phyloP scores from a whole-genome alignment of 2,113 vertebrate species.

The Eonycteris spelaea region DNA sequence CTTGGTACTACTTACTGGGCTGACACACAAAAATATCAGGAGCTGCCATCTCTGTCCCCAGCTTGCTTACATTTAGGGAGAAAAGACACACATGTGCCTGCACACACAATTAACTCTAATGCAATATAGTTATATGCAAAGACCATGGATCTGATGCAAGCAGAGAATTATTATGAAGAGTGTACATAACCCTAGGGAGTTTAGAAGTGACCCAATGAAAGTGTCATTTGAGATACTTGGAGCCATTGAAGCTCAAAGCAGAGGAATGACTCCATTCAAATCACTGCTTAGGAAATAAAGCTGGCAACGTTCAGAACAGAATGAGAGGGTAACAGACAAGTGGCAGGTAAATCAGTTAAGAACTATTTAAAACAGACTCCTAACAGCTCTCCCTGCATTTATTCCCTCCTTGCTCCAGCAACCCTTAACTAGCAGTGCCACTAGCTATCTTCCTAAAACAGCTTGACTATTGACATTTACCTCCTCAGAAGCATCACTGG shows the following conservation, averaged over 20 bases:
- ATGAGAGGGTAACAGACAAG: neutral
- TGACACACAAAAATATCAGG: neutral
- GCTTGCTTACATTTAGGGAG: neutral
- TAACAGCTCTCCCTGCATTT: neutral
- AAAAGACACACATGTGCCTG: neutral
- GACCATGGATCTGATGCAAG: neutral
- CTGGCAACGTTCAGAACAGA: neutral
- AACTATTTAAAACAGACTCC: neutral
- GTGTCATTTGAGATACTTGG: neutral
- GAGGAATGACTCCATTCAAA: neutral
- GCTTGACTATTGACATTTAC: neutral
- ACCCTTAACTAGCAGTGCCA: neutral
- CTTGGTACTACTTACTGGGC: neutral
- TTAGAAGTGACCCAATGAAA: neutral
- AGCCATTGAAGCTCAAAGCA: neutral
- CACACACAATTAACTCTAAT: neutral
- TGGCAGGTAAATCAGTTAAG: neutral
- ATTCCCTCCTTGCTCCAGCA: neutral
- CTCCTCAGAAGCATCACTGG: neutral
- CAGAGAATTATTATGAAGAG: neutral
- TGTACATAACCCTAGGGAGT: neutral
- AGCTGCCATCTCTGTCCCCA: neutral
- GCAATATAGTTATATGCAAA: neutral
- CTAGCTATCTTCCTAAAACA: slow-evolving; percentile 30
- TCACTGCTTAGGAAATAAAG: neutral